Evolutionary conservation across 1,140 invertebrate genomes (phyloP).

Genomic region (Plectus sambesii): DNA sequence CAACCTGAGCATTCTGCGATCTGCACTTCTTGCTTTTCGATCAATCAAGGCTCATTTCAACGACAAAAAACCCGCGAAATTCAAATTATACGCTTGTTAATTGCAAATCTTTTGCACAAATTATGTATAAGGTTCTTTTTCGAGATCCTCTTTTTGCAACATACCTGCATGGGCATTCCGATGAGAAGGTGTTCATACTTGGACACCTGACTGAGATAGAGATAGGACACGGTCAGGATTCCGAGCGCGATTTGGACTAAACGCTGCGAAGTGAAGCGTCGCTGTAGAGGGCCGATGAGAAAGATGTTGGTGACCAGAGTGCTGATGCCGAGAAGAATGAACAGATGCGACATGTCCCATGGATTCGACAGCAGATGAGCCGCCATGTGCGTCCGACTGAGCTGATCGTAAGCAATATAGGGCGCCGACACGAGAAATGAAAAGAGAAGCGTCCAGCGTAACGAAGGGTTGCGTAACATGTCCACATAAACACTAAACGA

Average conservation of each 20-base stretch:
- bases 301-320: constrained; percentile 26
- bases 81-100: no score
- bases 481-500: constrained; percentile 13
- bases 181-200: constrained; percentile 23
- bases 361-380: constrained; percentile 25
- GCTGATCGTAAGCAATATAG: constrained; percentile 27
- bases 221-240: constrained; percentile 17
- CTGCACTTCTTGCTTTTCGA: no score
- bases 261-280: constrained; percentile 14
- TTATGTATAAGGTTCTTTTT: constrained; percentile 1
- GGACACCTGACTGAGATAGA: constrained; percentile 22
- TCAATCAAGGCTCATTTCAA: no score
- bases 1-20: no score
- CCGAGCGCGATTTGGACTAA: constrained; percentile 20
- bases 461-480: constrained; percentile 9
- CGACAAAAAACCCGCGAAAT: no score
- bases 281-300: constrained; percentile 24
- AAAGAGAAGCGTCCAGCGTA: constrained; percentile 20
- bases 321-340: constrained; percentile 21
- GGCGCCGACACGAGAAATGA: constrained; percentile 25
- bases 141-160: neutral
- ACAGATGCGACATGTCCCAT: constrained; percentile 23
- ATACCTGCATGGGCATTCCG: constrained; percentile 29
- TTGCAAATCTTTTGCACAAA: no score
- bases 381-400: constrained; percentile 23